Evolutionary conservation across 1,140 invertebrate species (phyloP).

Genomic region (Galleria mellonella): DNA sequence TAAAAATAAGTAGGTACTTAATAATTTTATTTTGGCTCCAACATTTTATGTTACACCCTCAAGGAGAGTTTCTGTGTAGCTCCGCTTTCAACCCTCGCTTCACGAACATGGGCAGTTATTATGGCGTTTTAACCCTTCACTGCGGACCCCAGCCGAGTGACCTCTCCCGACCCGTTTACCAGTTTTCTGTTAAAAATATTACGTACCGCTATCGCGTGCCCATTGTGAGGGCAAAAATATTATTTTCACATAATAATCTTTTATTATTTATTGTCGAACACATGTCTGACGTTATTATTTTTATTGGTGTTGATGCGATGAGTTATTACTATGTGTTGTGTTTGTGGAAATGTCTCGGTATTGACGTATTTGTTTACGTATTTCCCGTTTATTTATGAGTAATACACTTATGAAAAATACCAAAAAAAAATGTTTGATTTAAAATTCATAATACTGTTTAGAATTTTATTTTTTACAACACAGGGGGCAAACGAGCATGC

Average conservation of each 20-base stretch:
- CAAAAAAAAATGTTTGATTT: too few species aligned
- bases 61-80: background rate
- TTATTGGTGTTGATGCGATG: constrained; percentile 30
- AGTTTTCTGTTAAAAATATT: constrained; percentile 37
- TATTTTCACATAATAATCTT: constrained; percentile 41
- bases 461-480: too few species aligned
- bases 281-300: constrained; percentile 28
- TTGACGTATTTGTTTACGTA: too few species aligned
- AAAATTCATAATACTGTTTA: too few species aligned
- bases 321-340: constrained; percentile 20
- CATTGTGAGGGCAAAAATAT: constrained; percentile 34
- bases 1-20: too few species aligned
- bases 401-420: too few species aligned
- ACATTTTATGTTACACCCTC: background rate
- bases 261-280: constrained; percentile 43
- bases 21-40: too few species aligned
- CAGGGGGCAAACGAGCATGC: too few species aligned
- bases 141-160: constrained; percentile 27
- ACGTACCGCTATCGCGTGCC: constrained; percentile 26
- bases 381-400: too few species aligned
- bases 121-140: constrained; percentile 52
- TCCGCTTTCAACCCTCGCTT: background rate
- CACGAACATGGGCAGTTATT: constrained; percentile 32
- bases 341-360: too few species aligned
- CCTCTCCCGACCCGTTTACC: constrained; percentile 39